phyloP scores from a whole-genome alignment of 1,140 invertebrate genomes.

The Portunus trituberculatus region DNA sequence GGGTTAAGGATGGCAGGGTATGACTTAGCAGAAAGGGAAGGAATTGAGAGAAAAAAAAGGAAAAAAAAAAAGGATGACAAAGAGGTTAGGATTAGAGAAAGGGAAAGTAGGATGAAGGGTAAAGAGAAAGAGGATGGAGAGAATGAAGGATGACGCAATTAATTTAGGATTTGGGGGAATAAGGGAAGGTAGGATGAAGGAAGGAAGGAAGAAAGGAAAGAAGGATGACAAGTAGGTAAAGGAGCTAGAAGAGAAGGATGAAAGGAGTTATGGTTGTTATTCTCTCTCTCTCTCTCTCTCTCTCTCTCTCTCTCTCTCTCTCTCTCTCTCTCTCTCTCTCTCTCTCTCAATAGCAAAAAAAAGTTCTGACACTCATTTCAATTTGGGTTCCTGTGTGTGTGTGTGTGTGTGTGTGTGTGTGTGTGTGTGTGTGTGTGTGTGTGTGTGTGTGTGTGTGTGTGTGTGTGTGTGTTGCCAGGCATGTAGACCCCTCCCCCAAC shows the following conservation, averaged over 20 bases:
- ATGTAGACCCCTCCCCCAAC: too few species aligned
- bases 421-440: conserved; percentile 11
- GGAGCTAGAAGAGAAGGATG: neutral
- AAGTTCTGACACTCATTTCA: neutral
- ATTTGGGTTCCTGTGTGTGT: neutral
- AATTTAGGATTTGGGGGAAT: too few species aligned
- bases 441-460: neutral
- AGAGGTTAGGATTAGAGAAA: neutral
- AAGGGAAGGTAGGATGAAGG: neutral
- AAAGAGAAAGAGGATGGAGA: neutral
- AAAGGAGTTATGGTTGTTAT: neutral
- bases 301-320: conserved; percentile 10
- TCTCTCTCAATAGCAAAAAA: neutral
- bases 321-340: conserved; percentile 3
- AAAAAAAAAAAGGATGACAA: neutral
- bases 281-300: conserved; percentile 44
- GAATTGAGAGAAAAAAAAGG: neutral
- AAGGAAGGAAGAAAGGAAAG: neutral
- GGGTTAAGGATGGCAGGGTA: neutral
- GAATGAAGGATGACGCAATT: neutral
- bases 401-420: conserved; percentile 30
- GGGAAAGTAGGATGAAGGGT: neutral
- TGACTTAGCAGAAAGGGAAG: neutral
- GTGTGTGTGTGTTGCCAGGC: neutral
- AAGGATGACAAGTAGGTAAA: neutral